A percentile compares a stretch with the other conserved stretches of the same genome.
phyloP scores from a whole-genome alignment of 2,113 vertebrate species.

The Hemichromis elongatus region DNA sequence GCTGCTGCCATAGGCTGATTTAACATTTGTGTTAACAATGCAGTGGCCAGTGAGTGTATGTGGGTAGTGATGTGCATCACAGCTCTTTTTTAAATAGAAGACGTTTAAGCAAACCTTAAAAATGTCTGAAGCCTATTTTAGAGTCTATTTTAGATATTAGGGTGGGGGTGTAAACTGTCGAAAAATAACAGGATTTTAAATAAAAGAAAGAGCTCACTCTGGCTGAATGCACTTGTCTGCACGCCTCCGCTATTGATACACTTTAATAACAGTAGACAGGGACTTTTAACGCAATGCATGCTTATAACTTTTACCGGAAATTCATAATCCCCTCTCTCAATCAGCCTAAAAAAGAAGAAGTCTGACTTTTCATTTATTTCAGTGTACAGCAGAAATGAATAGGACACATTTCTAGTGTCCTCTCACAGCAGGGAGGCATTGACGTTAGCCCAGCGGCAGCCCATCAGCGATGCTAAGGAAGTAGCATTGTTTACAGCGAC shows the following conservation, averaged over 20 bases:
- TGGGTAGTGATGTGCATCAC: not conserved
- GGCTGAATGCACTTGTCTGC: not conserved
- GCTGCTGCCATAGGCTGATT: not conserved
- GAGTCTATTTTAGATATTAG: not conserved
- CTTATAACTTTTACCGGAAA: not conserved
- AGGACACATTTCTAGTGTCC: not conserved
- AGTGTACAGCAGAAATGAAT: not conserved
- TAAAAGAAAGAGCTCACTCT: not conserved
- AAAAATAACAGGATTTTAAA: not conserved
- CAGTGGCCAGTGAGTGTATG: not conserved
- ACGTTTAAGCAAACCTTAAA: not conserved
- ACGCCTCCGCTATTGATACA: not conserved
- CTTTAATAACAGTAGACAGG: not conserved
- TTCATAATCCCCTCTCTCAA: no score
- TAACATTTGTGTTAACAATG: not conserved
- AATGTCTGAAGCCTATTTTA: not conserved
- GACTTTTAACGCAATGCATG: not conserved
- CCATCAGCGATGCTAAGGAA: slow-evolving; percentile 52
- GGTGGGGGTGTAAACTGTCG: not conserved
- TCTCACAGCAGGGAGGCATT: not conserved
- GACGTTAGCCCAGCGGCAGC: not conserved
- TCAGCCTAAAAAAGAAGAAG: not conserved
- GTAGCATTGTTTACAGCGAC: slow-evolving; percentile 18
- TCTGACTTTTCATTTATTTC: not conserved
- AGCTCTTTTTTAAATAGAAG: not conserved